Evolutionary conservation across 2,888 invertebrate genomes (phyloP).

Genomic region (Steinernema carpocapsae): DNA sequence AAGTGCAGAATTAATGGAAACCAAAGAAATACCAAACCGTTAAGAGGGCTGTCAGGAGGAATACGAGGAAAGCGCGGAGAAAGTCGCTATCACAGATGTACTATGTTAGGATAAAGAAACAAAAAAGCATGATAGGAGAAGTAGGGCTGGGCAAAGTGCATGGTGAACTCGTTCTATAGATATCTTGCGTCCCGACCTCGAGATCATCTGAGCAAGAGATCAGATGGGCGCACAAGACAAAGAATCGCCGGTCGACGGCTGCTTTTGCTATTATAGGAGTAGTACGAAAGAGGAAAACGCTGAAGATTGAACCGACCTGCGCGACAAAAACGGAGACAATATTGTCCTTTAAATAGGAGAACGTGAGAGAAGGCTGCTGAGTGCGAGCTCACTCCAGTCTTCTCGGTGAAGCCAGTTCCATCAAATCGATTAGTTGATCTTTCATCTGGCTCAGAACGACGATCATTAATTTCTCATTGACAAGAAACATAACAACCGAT

Average conservation of each 20-base stretch:
- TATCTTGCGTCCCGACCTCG: neutral
- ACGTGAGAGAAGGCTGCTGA: neutral
- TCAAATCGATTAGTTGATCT: conserved; percentile 32
- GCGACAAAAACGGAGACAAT: neutral
- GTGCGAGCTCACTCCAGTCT: neutral
- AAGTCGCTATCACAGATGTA: conserved; percentile 4
- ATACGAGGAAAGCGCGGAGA: neutral
- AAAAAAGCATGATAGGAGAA: conserved; percentile 9
- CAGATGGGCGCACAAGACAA: conserved; percentile 9
- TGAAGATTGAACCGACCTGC: neutral
- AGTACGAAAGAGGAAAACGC: neutral
- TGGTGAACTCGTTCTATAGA: conserved; percentile 5
- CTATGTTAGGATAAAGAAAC: neutral
- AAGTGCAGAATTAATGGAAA: too few species aligned
- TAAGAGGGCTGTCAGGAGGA: neutral
- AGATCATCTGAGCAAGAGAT: conserved; percentile 32
- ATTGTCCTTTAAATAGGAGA: neutral
- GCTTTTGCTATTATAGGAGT: neutral
- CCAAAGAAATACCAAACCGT: neutral
- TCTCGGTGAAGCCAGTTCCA: conserved; percentile 15
- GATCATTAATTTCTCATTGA: neutral
- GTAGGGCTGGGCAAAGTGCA: conserved; percentile 25
- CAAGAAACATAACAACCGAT: neutral
- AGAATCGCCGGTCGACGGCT: neutral
- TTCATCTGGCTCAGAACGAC: conserved; percentile 26